Percentiles rank a stretch among this genome's conserved stretches.
phyloP scores from a whole-genome alignment of 2,797 vertebrate species.

The Poecilia picta region DNA sequence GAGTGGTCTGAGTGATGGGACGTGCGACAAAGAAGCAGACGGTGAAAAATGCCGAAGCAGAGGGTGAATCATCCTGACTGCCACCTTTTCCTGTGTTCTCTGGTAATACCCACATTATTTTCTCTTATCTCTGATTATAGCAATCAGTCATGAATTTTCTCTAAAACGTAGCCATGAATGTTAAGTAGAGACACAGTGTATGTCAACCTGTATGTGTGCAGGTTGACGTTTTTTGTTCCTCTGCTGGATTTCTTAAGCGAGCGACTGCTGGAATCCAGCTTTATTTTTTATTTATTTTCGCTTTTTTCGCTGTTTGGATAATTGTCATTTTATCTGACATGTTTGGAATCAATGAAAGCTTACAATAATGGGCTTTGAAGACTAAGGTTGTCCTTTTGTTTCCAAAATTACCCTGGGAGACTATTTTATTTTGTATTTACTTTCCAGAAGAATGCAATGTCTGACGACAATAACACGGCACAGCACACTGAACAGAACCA shows the following conservation, averaged over 20 bases:
- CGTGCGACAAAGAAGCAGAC: constrained; percentile 57
- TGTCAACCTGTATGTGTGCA: neutral
- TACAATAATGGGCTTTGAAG: neutral
- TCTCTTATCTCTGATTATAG: constrained; percentile 41
- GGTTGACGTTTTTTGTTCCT: neutral
- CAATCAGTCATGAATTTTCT: constrained; percentile 24
- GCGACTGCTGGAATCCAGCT: neutral
- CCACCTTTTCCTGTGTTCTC: constrained; percentile 38
- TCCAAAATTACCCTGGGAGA: neutral
- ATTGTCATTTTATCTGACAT: neutral
- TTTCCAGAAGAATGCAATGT: neutral
- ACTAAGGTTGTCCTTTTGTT: neutral
- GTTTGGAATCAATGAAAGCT: neutral
- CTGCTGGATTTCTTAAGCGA: neutral
- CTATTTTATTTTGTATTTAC: neutral
- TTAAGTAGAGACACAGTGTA: constrained; percentile 5
- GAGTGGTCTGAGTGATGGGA: constrained; percentile 55
- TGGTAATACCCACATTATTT: constrained; percentile 34
- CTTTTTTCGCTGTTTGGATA: neutral
- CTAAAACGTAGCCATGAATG: constrained; percentile 15
- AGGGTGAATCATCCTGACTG: constrained; percentile 56
- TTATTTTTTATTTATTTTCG: neutral
- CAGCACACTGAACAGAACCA: neutral
- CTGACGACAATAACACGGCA: neutral
- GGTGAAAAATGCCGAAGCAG: constrained; percentile 30